Base-by-base conservation (phyloP, 2,888 invertebrate genomes). In the Plagiodera versicolora region DNA sequence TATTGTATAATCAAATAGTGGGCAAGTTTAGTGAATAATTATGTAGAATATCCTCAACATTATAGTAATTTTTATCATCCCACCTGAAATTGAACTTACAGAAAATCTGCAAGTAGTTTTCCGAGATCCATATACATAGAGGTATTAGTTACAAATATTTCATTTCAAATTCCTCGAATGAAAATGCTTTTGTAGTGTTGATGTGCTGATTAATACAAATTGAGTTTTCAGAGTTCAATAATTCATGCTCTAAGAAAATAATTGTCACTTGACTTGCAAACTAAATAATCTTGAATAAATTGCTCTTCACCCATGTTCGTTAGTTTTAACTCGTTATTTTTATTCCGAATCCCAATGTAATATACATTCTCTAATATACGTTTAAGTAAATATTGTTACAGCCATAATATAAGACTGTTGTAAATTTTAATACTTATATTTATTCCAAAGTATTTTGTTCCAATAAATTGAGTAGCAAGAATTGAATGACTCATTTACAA, bases 371-470 rank as follows among this genome's bases (percentile, higher is more conserved):
- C 10, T n/a, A 58, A 47, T 46, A 8, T 63, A 60, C 58, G 56
- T 56, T 39, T 56, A 63, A 63, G 56, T 50, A 35, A 58, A 56
- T 53, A 54, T 54, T 59, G 59, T 59, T 63, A 56, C 50, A 51
- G 52, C 63, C 60, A 63, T 55, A 35, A 52, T 57, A 63, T 58
- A 63, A 60, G 63, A 63, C 63, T 63, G 60, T 60, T 63, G 48
- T 57, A 51, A 57, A 51, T 60, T 54, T 60, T 60, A 55, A 39
- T 46, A 47, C 32, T 63, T 51, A 53, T 63, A 57, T 55, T 56
- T 60, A 55, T 57, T 46, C n/a, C 39, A 49, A 52, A 50, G n/a
- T 45, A 55, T 55, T 60, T 24, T 48, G 47, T 56, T 56, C 46
- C 28, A 55, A 46, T 55, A 52, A 52, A 52, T 51, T 17, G 14